Conservation (phyloP, 2,113 vertebrate species). For the Romanogobio albipinnatus region DNA sequence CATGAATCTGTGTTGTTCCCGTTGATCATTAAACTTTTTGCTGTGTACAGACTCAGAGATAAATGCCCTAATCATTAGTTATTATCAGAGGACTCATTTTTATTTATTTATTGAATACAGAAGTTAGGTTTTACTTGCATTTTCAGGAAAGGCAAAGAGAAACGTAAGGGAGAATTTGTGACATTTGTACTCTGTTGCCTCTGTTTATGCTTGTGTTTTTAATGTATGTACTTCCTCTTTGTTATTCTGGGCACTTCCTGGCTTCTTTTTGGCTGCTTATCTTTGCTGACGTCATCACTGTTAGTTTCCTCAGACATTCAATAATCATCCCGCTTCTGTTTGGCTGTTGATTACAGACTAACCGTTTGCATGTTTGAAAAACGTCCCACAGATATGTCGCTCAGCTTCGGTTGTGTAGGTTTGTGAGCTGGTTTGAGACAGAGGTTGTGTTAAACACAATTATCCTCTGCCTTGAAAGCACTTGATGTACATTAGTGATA, state of each 20-base stretch:
- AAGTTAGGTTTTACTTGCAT: neutral
- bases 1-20: neutral
- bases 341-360: constrained; percentile 16
- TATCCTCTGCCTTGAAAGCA: neutral
- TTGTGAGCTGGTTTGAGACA: neutral
- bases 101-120: neutral
- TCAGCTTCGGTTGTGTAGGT: neutral
- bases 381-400: neutral
- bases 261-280: constrained; percentile 17
- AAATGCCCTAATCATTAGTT: neutral
- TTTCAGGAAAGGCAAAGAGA: neutral
- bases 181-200: constrained; percentile 17
- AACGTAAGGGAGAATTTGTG: neutral
- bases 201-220: constrained; percentile 40
- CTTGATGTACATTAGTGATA: neutral
- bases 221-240: constrained; percentile 52
- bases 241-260: constrained; percentile 47
- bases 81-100: neutral
- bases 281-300: constrained; percentile 27
- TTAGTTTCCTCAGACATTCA: constrained; percentile 13
- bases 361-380: neutral
- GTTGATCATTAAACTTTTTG: constrained; percentile 46
- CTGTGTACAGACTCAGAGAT: neutral
- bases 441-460: neutral
- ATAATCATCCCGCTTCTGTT: constrained; percentile 3